Evolutionary conservation across 37 sponge, comb jelly and placozoan genomes (phyloP), one percentile per base, ranked within the genome.

Genomic region (Axinella damicornis): DNA sequence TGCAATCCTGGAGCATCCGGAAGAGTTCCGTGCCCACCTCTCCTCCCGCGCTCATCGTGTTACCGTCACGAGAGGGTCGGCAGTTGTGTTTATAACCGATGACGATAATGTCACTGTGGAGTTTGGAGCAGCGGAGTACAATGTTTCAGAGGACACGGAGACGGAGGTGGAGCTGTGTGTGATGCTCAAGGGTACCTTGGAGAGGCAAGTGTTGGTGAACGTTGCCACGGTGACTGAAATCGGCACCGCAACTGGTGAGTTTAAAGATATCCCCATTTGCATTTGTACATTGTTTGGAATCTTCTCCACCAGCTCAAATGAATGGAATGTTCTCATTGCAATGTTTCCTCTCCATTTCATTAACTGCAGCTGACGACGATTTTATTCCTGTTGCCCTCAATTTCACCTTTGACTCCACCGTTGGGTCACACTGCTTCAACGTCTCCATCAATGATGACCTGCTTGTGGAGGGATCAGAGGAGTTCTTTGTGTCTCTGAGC

Each of bases 241-340:
- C 58, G 69, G 70, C 27, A 74, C 65, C 52, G 74, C 84, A 15
- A 24, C 22, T 30, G 65, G 84, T 83, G 20, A 82, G 73, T 41
- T 65, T n/a, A 13, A 24, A 65, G 22, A 65, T 33, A 6, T 34
- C 9, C 35, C 20, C 4, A 46, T 46, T 4, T 46, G 46, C 46
- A 46, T 9, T 12, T 61, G 27, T 25, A 56, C 18, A 18, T 56
- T 19, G 57, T 15, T 56, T 31, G 5, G n/a, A 6, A 14, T 61
- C 11, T 27, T 5, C 11, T 4, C 9, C 46, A 46, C 46, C 4
- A 46, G 9, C n/a, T 36, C 13, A 69, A 56, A 19, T 2, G 11
- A 12, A 56, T 56, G 32, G 15, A 82, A 31, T 24, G 4, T 74
- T 0, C 18, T 27, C 46, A n/a, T n/a, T n/a, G n/a, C n/a, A n/a